phyloP scores from a whole-genome alignment of 2,888 invertebrate genomes.

The Lasius platythorax region DNA sequence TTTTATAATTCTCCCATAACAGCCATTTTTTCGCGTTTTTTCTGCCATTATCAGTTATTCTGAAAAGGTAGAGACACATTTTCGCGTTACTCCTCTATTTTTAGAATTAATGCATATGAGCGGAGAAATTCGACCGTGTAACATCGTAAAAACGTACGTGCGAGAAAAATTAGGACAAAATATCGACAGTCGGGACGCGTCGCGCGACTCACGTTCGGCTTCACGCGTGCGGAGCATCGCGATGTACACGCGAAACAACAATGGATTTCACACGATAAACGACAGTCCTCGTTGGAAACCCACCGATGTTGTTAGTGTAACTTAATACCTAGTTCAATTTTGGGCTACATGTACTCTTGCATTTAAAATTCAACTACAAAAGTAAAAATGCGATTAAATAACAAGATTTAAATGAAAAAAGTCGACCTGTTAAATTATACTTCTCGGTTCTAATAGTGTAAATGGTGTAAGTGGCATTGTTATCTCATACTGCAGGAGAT shows the following conservation, averaged over 20 bases:
- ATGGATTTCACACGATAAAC: background rate
- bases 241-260: constrained; percentile 68
- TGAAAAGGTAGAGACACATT: background rate
- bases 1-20: background rate
- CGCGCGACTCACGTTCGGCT: constrained; percentile 75
- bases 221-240: constrained; percentile 78
- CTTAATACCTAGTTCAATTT: constrained; percentile 21
- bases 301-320: constrained; percentile 13
- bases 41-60: constrained; percentile 1
- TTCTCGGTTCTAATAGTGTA: background rate
- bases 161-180: constrained; percentile 72
- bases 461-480: background rate
- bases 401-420: background rate
- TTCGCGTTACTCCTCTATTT: background rate
- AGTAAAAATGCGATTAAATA: constrained; percentile 11
- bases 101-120: constrained; percentile 30
- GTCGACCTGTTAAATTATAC: background rate
- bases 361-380: background rate
- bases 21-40: background rate
- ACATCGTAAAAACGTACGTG: constrained; percentile 44
- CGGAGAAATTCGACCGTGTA: background rate
- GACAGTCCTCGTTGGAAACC: constrained; percentile 18
- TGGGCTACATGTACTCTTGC: background rate
- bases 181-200: constrained; percentile 72
- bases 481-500: background rate